Percentiles rank a stretch among this genome's conserved stretches.
phyloP scores from a whole-genome alignment of 2,888 invertebrate species.

The Oithona nana region DNA sequence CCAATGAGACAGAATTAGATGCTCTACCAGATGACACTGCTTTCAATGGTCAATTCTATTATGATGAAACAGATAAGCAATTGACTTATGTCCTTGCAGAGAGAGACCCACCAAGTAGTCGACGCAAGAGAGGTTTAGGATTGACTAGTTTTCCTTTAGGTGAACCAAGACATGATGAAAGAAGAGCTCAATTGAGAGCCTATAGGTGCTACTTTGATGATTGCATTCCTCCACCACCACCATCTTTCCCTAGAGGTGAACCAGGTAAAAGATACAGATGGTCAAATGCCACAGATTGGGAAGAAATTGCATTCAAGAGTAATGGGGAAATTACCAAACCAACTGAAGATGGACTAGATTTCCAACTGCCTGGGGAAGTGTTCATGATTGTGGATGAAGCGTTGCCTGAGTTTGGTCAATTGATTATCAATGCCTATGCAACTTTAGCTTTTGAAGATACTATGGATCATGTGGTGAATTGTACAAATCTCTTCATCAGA shows the following conservation, averaged over 20 bases:
- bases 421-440: constrained; percentile 17
- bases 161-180: not conserved
- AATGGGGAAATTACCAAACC: not conserved
- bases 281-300: not conserved
- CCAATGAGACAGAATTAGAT: not conserved
- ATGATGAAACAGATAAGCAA: not conserved
- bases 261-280: constrained; percentile 16
- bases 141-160: not conserved
- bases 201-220: constrained; percentile 17
- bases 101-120: too few relatives aligned
- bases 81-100: not conserved
- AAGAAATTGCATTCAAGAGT: not conserved
- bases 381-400: constrained; percentile 18
- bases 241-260: constrained; percentile 17
- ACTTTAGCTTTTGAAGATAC: not conserved
- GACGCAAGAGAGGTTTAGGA: not conserved
- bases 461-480: not conserved
- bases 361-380: constrained; percentile 5
- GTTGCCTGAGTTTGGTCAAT: constrained; percentile 15
- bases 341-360: constrained; percentile 16
- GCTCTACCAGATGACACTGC: not conserved
- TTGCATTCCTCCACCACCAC: constrained; percentile 18
- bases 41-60: constrained; percentile 18
- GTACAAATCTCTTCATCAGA: not conserved
- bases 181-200: not conserved